Conservation (phyloP, 1,140 invertebrate species). For the Diuraphis noxia region DNA sequence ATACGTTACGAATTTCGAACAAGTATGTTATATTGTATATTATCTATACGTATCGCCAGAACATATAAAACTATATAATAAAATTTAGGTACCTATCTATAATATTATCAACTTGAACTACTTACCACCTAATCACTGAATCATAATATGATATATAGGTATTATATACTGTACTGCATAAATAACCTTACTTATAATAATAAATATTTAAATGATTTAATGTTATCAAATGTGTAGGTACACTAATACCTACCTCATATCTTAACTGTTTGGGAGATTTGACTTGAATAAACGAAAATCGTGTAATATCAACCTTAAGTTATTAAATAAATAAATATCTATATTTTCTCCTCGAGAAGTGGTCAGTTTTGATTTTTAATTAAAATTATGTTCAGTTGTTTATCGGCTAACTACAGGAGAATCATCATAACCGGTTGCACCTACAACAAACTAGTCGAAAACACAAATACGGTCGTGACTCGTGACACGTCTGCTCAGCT, state of each 20-base stretch:
- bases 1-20: background rate
- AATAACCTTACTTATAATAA: background rate
- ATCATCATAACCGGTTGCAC: background rate
- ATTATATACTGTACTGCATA: background rate
- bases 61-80: background rate
- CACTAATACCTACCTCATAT: background rate
- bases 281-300: background rate
- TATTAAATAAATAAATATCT: background rate
- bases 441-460: background rate
- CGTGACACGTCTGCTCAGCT: background rate
- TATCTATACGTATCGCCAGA: background rate
- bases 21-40: background rate
- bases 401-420: background rate
- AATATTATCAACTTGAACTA: background rate
- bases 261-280: background rate
- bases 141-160: too few relatives aligned
- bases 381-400: background rate
- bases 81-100: background rate
- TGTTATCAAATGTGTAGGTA: background rate
- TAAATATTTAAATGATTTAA: background rate
- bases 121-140: background rate
- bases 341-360: background rate
- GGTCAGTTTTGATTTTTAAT: background rate
- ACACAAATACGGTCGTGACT: background rate
- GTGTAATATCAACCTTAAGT: too few relatives aligned